Conservation (phyloP, 1,140 invertebrate species). For the Lucilia cuprina region DNA sequence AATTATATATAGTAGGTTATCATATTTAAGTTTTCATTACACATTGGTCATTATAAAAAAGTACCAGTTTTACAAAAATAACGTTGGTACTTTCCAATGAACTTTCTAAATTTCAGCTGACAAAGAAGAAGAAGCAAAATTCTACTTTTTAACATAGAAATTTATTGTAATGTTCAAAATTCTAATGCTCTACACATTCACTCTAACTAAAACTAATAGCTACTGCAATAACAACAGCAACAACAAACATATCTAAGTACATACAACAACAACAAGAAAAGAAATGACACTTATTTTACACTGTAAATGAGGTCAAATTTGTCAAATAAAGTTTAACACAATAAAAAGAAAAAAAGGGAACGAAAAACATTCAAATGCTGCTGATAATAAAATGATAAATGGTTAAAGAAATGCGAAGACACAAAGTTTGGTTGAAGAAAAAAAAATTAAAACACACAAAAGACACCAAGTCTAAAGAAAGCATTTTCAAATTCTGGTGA, state of each 20-base stretch:
- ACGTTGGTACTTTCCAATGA: neutral
- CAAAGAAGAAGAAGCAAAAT: neutral
- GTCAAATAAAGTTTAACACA: slow-evolving; percentile 27
- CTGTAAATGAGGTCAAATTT: slow-evolving; percentile 32
- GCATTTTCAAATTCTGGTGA: too few relatives aligned
- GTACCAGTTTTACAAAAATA: neutral
- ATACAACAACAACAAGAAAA: neutral
- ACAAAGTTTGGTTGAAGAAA: neutral
- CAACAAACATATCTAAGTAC: neutral
- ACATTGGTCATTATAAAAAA: neutral
- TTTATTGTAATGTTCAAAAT: neutral
- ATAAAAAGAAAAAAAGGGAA: neutral
- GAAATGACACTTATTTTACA: slow-evolving; percentile 25
- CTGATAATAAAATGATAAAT: slow-evolving; percentile 35
- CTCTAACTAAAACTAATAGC: neutral
- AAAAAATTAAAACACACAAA: too few relatives aligned
- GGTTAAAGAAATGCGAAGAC: slow-evolving; percentile 17
- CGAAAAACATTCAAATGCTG: slow-evolving; percentile 27
- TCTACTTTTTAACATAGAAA: slow-evolving; percentile 1
- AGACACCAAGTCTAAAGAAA: too few relatives aligned
- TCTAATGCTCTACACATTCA: neutral
- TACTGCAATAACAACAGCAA: neutral
- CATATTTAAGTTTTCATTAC: too few relatives aligned
- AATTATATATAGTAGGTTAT: too few relatives aligned
- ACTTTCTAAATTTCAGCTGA: neutral